A percentile compares a stretch with the other conserved stretches of the same genome.
phyloP scores from a whole-genome alignment of 1,140 invertebrate species.

The Bombus sibiricus region DNA sequence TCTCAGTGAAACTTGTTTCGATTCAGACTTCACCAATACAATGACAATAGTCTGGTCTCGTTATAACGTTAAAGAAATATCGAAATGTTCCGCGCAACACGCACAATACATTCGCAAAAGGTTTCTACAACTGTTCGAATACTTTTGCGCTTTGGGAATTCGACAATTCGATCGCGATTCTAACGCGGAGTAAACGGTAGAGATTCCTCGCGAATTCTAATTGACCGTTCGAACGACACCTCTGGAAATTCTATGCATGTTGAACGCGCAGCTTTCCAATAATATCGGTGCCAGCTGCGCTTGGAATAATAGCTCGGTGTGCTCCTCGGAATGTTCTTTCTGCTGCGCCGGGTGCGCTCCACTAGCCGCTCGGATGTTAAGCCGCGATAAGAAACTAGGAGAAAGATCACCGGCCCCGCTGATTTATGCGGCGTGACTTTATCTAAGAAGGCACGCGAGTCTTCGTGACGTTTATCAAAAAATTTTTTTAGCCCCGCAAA shows the following conservation, averaged over 20 bases:
- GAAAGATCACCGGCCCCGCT: not conserved
- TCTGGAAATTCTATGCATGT: constrained; percentile 44
- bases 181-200: constrained; percentile 14
- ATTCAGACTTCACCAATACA: not conserved
- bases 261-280: constrained; percentile 52
- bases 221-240: constrained; percentile 50
- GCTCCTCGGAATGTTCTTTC: constrained; percentile 26
- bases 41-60: not conserved
- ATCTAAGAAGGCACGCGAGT: constrained; percentile 16
- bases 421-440: constrained; percentile 7
- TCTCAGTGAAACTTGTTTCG: too few species aligned
- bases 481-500: not conserved
- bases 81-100: not conserved
- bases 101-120: not conserved
- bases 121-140: not conserved
- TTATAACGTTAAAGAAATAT: not conserved
- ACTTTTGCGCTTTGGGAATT: not conserved
- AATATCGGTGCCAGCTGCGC: constrained; percentile 24
- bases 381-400: constrained; percentile 24
- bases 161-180: not conserved
- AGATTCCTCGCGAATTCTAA: constrained; percentile 48
- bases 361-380: not conserved
- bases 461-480: not conserved
- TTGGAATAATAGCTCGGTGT: constrained; percentile 24
- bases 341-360: not conserved